Evolutionary conservation across 2,113 vertebrate species (phyloP).

Genomic region (Lepisosteus osseus): DNA sequence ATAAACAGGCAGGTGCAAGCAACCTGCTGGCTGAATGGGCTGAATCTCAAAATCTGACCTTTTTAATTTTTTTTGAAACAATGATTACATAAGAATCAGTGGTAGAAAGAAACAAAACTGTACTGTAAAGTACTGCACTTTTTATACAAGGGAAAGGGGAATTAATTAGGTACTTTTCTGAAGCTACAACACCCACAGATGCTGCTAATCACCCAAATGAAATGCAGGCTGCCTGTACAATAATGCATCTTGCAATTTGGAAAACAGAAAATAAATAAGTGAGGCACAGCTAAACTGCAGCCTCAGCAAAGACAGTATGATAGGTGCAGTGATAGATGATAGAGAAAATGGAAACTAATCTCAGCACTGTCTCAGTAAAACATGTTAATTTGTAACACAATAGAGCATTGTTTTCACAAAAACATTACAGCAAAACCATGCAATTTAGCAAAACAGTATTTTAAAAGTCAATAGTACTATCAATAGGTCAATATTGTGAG

Average conservation of each 20-base stretch:
- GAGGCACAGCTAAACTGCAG: neutral
- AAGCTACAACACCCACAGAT: conserved; percentile 29
- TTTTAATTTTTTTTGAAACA: no score
- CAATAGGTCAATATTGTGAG: neutral
- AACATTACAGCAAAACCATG: neutral
- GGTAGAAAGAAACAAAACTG: no score
- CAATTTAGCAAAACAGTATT: no score
- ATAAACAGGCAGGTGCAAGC: no score
- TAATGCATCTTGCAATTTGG: neutral
- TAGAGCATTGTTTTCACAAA: neutral
- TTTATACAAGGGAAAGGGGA: neutral
- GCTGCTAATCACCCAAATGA: neutral
- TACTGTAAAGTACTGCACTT: neutral
- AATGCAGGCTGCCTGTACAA: neutral
- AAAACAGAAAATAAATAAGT: conserved; percentile 4
- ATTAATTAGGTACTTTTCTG: neutral
- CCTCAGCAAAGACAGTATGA: conserved; percentile 11
- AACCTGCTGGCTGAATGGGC: no score
- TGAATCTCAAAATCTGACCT: no score
- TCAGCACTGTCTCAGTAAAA: neutral
- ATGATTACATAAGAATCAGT: no score
- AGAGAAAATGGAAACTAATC: neutral
- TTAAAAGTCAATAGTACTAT: no score
- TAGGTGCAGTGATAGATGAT: conserved; percentile 8
- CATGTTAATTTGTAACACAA: neutral